phyloP scores from a whole-genome alignment of 2,113 vertebrate species.

The Tretioscincus oriximinensis region DNA sequence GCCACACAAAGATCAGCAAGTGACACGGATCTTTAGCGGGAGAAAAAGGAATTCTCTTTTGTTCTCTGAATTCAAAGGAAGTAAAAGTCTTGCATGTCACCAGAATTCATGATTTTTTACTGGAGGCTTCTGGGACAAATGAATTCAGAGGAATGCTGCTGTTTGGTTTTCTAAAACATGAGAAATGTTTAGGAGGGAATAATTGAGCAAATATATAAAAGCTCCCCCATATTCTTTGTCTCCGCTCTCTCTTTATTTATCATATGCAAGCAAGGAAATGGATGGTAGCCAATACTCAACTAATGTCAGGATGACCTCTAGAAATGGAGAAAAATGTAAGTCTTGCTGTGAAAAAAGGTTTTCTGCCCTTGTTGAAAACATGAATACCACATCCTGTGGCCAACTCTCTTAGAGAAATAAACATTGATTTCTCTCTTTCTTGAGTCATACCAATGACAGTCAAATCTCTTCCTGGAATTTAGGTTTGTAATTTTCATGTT shows the following conservation, averaged over 20 bases:
- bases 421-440: slow-evolving; percentile 66
- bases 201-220: slow-evolving; percentile 1
- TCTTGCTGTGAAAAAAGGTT: slow-evolving; percentile 50
- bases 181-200: background rate
- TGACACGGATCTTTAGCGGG: background rate
- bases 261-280: background rate
- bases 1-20: slow-evolving; percentile 36
- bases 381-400: slow-evolving; percentile 52
- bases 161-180: background rate
- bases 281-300: slow-evolving; percentile 31
- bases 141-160: background rate
- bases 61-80: background rate
- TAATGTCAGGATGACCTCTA: slow-evolving; percentile 42
- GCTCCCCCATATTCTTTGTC: background rate
- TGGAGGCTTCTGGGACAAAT: background rate
- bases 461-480: slow-evolving; percentile 43
- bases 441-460: slow-evolving; percentile 43
- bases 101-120: background rate
- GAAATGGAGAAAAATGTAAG: slow-evolving; percentile 47
- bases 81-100: background rate
- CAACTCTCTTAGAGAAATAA: slow-evolving; percentile 62
- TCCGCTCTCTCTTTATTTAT: background rate
- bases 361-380: slow-evolving; percentile 64
- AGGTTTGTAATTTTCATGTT: slow-evolving; percentile 58
- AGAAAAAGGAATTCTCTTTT: slow-evolving; percentile 16